Evolutionary conservation across 2,797 vertebrate genomes (phyloP), one percentile per base, ranked within the genome.

Genomic region (Tachyglossus aculeatus): DNA sequence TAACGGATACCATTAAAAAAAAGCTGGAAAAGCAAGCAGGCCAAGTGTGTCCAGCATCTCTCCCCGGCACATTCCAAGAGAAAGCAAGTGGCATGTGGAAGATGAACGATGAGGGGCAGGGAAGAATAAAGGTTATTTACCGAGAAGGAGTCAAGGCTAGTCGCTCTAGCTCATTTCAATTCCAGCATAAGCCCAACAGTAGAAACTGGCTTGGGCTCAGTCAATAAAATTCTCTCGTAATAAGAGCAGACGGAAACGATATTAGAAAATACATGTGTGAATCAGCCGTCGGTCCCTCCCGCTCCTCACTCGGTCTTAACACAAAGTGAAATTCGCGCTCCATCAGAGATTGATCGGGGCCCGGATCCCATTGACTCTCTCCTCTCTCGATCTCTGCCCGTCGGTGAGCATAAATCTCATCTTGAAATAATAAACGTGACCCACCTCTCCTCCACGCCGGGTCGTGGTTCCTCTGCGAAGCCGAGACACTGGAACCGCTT

Each of bases 401-500:
- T 77, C 65, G 81, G 40, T 38, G 47, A 80, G 31, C 69, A 57
- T 78, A 82, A 77, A 78, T 70, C 70, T 48, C 41, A 60, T 81
- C 70, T 19, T 65, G 60, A 71, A 84, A 86, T 74, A 84, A 77
- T 57, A 81, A 81, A 56, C 78, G 29, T 33, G 37, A 34, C 45
- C 60, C 57, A 25, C 36, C 31, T 83, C 24, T 27, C 48, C 36
- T 29, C 53, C 44, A 69, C 52, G 38, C 37, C 16, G 51, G 61
- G 38, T 72, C 29, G 41, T 33, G 64, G 63, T 36, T 36, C 60
- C 59, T 32, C 22, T 34, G 55, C 67, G 56, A 69, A 70, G 19
- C 4, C 16, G 44, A 68, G 63, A 52, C 56, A 56, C 71, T 67
- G 29, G 19, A 59, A 63, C 18, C 52, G 29, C 45, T 71, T 75